These are phyloP conservation scores for Psilanteris sp. DNA, from an alignment of 1,140 invertebrate species.

Conservation along the genomic window DNA sequence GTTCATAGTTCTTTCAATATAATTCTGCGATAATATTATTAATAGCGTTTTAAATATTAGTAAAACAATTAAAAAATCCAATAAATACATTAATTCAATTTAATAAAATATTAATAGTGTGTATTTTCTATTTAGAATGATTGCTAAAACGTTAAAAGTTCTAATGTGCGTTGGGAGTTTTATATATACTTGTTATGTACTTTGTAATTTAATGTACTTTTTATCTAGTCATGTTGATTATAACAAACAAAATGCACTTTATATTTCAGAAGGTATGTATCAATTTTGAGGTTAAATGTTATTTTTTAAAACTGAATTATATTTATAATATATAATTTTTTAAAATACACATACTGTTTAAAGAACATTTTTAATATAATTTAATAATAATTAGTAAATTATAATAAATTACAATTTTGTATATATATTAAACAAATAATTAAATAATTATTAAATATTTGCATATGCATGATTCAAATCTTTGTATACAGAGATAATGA, in stretches of 20 bases:
- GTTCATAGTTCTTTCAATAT: no score
- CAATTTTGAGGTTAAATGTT: conserved; percentile 12
- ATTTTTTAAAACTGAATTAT: background rate
- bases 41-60: no score
- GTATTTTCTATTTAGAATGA: conserved; percentile 15
- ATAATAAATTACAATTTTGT: no score
- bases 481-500: no score
- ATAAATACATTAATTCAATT: background rate
- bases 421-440: no score
- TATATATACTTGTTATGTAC: conserved; percentile 73
- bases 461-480: no score
- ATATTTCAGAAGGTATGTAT: conserved; percentile 43
- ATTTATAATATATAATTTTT: background rate
- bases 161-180: conserved; percentile 66
- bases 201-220: conserved; percentile 73
- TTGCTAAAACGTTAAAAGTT: conserved; percentile 10
- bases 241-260: conserved; percentile 27
- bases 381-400: no score
- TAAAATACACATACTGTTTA: no score
- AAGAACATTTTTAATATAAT: no score
- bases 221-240: conserved; percentile 67
- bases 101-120: background rate
- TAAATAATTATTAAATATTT: no score
- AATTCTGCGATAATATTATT: no score
- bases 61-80: conserved; percentile 2